Conservation (phyloP, 1,140 invertebrate genomes). For the Vanessa tameamea region DNA sequence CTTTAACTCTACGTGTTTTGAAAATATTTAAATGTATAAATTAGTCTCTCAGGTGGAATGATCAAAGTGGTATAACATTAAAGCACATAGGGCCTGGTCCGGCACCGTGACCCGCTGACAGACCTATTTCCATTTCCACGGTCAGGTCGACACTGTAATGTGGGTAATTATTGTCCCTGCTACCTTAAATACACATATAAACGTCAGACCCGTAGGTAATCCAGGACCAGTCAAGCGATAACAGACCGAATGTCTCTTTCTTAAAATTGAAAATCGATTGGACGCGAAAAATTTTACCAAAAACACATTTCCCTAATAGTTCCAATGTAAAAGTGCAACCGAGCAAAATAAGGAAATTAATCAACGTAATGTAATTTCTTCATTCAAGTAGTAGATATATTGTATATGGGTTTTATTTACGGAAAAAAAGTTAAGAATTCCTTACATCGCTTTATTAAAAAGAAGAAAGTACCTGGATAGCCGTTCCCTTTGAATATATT, state of each 20-base stretch:
- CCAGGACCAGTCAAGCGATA: not conserved
- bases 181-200: conserved; percentile 34
- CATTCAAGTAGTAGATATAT: conserved; percentile 22
- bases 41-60: conserved; percentile 19
- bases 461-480: not conserved
- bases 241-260: not conserved
- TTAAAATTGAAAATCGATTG: conserved; percentile 11
- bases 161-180: conserved; percentile 37
- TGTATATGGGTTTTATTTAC: conserved; percentile 6
- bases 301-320: conserved; percentile 35
- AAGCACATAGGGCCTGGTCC: conserved; percentile 1
- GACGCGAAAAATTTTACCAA: conserved; percentile 5
- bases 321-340: conserved; percentile 32
- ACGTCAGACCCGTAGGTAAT: conserved; percentile 16
- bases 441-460: conserved; percentile 19
- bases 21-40: conserved; percentile 15
- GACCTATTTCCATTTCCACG: conserved; percentile 35
- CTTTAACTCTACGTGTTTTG: not conserved
- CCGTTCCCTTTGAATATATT: conserved; percentile 18
- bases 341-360: conserved; percentile 30
- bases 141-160: conserved; percentile 35
- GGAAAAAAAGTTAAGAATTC: not conserved
- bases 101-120: conserved; percentile 28
- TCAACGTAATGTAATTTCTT: conserved; percentile 27
- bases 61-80: conserved; percentile 29